Evolutionary conservation across 1,140 invertebrate species (phyloP).

Genomic region (Sinella curviseta): DNA sequence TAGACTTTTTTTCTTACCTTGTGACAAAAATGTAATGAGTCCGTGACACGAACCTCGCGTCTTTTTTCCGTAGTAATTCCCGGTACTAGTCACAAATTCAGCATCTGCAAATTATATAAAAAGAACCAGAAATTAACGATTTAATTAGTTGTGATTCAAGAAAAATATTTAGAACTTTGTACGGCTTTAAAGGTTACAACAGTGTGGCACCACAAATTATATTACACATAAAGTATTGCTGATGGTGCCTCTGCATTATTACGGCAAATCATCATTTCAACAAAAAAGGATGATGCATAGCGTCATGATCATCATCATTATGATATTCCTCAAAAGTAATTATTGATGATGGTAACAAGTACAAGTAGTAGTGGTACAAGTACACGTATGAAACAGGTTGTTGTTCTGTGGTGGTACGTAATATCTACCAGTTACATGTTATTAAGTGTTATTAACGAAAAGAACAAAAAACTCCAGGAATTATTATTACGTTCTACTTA

Average conservation of each 20-base stretch:
- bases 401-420: neutral
- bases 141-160: no score
- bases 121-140: no score
- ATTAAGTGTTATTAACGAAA: slow-evolving; percentile 14
- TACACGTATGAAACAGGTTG: slow-evolving; percentile 6
- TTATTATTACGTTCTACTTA: slow-evolving; percentile 2
- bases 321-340: neutral
- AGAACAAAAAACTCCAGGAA: slow-evolving; percentile 1
- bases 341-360: neutral
- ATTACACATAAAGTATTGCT: neutral
- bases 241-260: neutral
- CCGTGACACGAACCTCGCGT: no score
- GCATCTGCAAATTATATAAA: no score
- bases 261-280: neutral
- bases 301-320: neutral
- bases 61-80: no score
- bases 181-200: no score
- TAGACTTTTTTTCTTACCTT: neutral
- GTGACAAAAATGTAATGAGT: no score
- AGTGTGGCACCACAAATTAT: no score
- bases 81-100: no score
- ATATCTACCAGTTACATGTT: slow-evolving; percentile 14
- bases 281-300: neutral
- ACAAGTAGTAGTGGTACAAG: neutral
- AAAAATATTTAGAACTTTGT: no score